These are phyloP conservation scores for Salmo trutta DNA, from an alignment of 2,797 vertebrate species.

Conservation along the genomic window DNA sequence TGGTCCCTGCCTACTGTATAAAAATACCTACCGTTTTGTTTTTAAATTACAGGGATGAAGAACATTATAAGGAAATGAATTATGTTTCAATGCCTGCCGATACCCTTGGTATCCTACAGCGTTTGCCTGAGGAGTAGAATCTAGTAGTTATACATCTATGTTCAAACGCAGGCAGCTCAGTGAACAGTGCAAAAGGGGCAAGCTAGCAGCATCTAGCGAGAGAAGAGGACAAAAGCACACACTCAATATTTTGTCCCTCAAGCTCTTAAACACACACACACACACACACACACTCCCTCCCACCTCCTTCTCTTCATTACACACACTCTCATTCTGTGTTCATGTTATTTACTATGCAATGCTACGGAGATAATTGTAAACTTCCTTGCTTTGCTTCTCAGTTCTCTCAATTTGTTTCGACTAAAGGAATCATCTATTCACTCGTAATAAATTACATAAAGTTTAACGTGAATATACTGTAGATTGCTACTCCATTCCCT, in stretches of 20 bases:
- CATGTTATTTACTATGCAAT: not conserved
- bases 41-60: not conserved
- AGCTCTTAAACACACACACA: conserved; percentile 12
- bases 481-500: no score
- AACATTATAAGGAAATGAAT: not conserved
- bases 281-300: conserved; percentile 18
- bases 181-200: conserved; percentile 59
- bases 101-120: not conserved
- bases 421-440: not conserved
- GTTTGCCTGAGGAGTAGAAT: not conserved
- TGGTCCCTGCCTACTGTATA: not conserved
- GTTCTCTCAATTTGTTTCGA: not conserved
- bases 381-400: not conserved
- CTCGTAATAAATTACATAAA: not conserved
- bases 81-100: not conserved
- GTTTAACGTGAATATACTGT: not conserved
- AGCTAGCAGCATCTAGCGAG: conserved; percentile 77
- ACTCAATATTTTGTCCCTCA: conserved; percentile 44
- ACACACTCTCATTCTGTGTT: not conserved
- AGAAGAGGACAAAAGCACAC: conserved; percentile 70
- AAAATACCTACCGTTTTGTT: not conserved
- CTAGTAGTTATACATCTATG: conserved; percentile 33
- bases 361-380: not conserved
- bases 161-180: conserved; percentile 42
- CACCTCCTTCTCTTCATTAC: conserved; percentile 8